Evolutionary conservation across 2,888 invertebrate species (phyloP), one percentile per base, ranked within the genome.

Genomic region (Epinotia brunnichana): DNA sequence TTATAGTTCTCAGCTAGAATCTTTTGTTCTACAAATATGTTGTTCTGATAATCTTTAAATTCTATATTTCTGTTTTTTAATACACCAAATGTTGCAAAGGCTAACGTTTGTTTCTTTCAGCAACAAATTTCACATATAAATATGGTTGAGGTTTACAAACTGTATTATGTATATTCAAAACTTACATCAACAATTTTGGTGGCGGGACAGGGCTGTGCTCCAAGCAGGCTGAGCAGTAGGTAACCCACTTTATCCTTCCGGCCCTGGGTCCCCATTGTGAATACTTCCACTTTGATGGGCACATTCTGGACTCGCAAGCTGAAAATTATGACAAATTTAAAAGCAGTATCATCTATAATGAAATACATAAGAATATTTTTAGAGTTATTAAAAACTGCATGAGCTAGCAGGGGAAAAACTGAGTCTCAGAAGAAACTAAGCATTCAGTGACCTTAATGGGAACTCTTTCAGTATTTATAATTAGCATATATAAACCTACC

Each of bases 271-370:
- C 93, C 91, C 62, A 94, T 87, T 35, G 94, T 90, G 77, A 91
- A 95, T 74, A 96, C 96, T 84, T 96, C 96, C 59, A 97, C 89
- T 84, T 96, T 95, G 35, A 97, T 91, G 0, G 96, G 96, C 0
- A 95, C 94, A 89, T 96, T 96, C 66, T 95, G 95, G 0, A 95
- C 95, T 80, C 96, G 91, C 79, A 97, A 94, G 85, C 96, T 96
- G 85, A 57, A 90, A 9, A 35, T 35, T 35, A 35, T 35, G 35
- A 9, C 9, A 35, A 35, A 35, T 35, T 35, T 35, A 9, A 35
- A 9, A 35, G 9, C 35, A 29, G 1, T 7, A 29, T n/a, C n/a
- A n/a, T n/a, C n/a, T n/a, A n/a, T n/a, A n/a, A 48, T 48, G 15
- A 3, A 44, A 44, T 44, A 3, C 4, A 48, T n/a, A n/a, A 48